Conservation (phyloP, 2,888 invertebrate species). For the Dynastes maya region DNA sequence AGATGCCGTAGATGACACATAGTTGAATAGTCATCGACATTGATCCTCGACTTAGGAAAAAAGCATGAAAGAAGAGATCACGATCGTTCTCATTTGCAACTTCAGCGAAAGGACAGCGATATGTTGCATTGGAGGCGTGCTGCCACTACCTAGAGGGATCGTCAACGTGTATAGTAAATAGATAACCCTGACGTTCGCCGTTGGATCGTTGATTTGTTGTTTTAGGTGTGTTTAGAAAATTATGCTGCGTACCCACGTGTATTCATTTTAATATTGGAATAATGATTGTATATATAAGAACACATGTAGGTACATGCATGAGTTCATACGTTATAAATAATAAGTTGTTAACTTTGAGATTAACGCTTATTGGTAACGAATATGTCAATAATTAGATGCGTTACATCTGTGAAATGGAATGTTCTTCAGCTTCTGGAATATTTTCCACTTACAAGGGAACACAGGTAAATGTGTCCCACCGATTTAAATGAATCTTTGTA, state of each 20-base stretch:
- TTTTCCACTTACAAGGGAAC: too few species aligned
- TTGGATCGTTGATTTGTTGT: background rate
- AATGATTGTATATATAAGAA: background rate
- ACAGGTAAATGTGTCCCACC: too few species aligned
- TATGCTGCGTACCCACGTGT: conserved; percentile 15
- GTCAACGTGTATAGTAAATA: conserved; percentile 8
- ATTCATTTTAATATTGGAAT: background rate
- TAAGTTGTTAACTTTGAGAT: background rate
- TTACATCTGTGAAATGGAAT: too few species aligned
- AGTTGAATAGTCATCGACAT: background rate
- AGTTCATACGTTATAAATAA: background rate
- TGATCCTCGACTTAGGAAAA: background rate
- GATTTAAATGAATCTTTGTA: too few species aligned
- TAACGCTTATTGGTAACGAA: background rate
- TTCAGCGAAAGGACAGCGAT: conserved; percentile 23
- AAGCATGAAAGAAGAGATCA: conserved; percentile 5
- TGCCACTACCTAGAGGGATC: conserved; percentile 29
- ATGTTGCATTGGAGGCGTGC: background rate
- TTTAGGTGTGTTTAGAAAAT: conserved; percentile 35
- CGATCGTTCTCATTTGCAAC: background rate
- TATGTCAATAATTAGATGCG: too few species aligned
- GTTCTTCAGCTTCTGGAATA: too few species aligned
- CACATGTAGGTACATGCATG: background rate
- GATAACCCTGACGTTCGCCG: conserved; percentile 29
- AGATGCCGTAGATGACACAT: background rate